phyloP scores from a whole-genome alignment of 2,113 vertebrate species.

The Dromiciops gliroides region DNA sequence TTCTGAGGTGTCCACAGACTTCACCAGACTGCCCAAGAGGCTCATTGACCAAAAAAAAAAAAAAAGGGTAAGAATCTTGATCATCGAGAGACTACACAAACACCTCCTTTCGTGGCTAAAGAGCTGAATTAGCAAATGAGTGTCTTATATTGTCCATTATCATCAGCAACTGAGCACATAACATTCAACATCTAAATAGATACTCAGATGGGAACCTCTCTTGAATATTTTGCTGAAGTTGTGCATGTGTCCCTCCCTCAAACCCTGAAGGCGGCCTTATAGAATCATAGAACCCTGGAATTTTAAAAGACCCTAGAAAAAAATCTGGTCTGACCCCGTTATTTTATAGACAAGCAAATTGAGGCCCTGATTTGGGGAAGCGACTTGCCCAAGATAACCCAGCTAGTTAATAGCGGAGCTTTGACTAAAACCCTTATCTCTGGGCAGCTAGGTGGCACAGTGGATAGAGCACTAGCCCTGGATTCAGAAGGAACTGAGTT shows the following conservation, averaged over 20 bases:
- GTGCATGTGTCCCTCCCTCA: not conserved
- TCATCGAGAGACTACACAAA: not conserved
- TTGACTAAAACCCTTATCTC: not conserved
- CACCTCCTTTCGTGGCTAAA: not conserved
- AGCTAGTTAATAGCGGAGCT: not conserved
- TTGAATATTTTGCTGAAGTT: not conserved
- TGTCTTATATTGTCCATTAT: not conserved
- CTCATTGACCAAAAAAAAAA: not conserved
- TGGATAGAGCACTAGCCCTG: no score
- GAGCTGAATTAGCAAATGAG: not conserved
- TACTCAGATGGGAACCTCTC: not conserved
- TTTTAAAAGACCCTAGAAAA: not conserved
- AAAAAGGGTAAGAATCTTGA: not conserved
- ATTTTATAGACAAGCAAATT: not conserved
- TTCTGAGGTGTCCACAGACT: not conserved
- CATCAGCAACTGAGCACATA: not conserved
- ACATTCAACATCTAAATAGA: not conserved
- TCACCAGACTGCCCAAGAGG: not conserved
- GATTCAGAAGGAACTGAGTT: no score
- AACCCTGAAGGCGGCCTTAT: not conserved
- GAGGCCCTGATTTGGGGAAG: not conserved
- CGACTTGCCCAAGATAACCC: not conserved
- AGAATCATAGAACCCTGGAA: not conserved
- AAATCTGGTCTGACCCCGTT: not conserved
- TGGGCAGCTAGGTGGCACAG: no score